Base-by-base conservation (phyloP, 2,888 invertebrate species). In the Apeira syringaria region DNA sequence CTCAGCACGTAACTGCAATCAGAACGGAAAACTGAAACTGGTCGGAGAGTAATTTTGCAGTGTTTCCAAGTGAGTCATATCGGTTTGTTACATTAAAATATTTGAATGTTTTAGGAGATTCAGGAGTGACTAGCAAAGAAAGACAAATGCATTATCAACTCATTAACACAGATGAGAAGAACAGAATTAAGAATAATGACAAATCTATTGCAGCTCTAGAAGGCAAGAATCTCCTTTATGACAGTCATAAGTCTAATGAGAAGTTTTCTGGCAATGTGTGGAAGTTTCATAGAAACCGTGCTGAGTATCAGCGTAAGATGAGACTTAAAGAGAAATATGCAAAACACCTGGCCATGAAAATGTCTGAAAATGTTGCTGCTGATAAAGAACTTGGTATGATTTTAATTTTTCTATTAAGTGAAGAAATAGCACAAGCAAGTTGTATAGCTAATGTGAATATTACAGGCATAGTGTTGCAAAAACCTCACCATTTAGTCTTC, bases 191-290 rank as follows among this genome's bases (percentile, higher is more conserved):
- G 65, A 84, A 84, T 66, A 80, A 84, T 77, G 80, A 80, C 57
- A 87, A 85, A 74, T 78, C 81, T 60, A 82, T 87, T 74, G 85
- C 82, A 65, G 76, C 74, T 37, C 60, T 86, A 45, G 74, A 85
- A 61, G 84, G 86, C 12, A 87, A 85, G 47, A 78, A 76, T 52
- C 67, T 86, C 18, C 63, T 87, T 7, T 70, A 73, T 47, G 87
- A 86, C 46, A 67, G 55, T 41, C 67, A 78, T 46, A 64, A 57
- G 45, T 50, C 37, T 25, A 55, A 75, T 43, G 65, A 74, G 25
- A 77, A 74, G 27, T 76, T 61, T 56, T 56, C 70, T 24, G 76
- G 73, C 6, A 82, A 79, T 41, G 59, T 73, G 12, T 86, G 85
- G 87, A 84, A 80, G 44, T 66, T 73, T 42, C 68, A 74, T 7